phyloP scores from a whole-genome alignment of 2,797 vertebrate genomes.

The Schizopygopsis malacanthus region DNA sequence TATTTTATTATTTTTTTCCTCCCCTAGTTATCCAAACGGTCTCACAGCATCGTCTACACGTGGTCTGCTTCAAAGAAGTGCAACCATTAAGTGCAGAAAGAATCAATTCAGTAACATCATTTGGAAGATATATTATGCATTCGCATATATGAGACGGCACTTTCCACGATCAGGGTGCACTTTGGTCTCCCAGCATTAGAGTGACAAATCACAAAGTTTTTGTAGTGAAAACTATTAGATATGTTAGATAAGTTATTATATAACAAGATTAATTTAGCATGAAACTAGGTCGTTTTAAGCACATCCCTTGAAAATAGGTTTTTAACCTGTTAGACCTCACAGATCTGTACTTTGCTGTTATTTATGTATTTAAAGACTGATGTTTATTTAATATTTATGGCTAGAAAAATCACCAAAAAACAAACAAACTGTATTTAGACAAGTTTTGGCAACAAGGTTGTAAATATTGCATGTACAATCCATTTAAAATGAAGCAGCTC shows the following conservation, averaged over 20 bases:
- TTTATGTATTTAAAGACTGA: too few species aligned
- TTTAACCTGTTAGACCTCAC: not conserved
- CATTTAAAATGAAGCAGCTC: not conserved
- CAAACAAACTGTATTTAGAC: constrained; percentile 9
- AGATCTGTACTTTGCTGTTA: not conserved
- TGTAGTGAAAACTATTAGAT: not conserved
- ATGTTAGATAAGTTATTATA: not conserved
- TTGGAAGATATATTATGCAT: constrained; percentile 36
- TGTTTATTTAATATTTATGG: not conserved
- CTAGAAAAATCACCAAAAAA: not conserved
- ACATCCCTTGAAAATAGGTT: not conserved
- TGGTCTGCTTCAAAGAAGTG: constrained; percentile 42
- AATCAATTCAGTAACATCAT: constrained; percentile 36
- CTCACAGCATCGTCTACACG: constrained; percentile 11
- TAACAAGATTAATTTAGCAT: not conserved
- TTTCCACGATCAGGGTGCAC: not conserved
- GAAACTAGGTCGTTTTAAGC: not conserved
- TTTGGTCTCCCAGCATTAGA: constrained; percentile 8
- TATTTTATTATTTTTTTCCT: not conserved
- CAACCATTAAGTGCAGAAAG: not conserved
- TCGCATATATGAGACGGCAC: not conserved
- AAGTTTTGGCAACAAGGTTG: not conserved
- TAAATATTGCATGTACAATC: not conserved
- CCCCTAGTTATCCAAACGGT: not conserved
- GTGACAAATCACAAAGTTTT: constrained; percentile 9